Conservation (phyloP, 2,888 invertebrate genomes). For the Galerucella calmariensis region DNA sequence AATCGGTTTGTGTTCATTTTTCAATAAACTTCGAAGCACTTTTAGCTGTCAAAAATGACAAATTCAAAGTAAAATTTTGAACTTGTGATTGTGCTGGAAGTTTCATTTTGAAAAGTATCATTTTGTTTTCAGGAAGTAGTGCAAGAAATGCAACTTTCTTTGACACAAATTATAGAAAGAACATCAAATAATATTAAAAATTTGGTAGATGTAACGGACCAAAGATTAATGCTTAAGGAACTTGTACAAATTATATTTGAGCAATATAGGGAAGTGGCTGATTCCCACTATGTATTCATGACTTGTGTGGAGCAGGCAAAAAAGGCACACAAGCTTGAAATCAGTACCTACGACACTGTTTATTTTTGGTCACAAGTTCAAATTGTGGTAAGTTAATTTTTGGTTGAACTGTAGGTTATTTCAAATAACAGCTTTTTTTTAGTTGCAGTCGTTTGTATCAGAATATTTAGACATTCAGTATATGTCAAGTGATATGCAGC, state of each 20-base stretch:
- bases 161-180: slow-evolving; percentile 81
- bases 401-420: slow-evolving; percentile 2
- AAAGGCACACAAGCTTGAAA: slow-evolving; percentile 69
- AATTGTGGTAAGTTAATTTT: slow-evolving; percentile 75
- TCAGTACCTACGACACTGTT: slow-evolving; percentile 74
- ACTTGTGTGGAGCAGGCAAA: slow-evolving; percentile 72
- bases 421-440: slow-evolving; percentile 50
- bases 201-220: slow-evolving; percentile 63
- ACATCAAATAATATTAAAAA: slow-evolving; percentile 83
- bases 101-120: slow-evolving; percentile 17
- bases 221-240: slow-evolving; percentile 63
- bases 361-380: slow-evolving; percentile 93
- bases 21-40: no score
- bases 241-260: slow-evolving; percentile 81
- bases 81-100: slow-evolving; percentile 14
- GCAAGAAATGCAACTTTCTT: slow-evolving; percentile 83
- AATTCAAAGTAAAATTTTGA: no score
- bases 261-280: slow-evolving; percentile 84
- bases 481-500: slow-evolving; percentile 72
- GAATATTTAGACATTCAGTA: slow-evolving; percentile 91
- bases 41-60: no score
- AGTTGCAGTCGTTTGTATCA: slow-evolving; percentile 85
- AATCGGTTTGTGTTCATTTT: no score
- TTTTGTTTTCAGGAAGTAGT: slow-evolving; percentile 74
- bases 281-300: slow-evolving; percentile 78